phyloP scores from a whole-genome alignment of 2,797 vertebrate species.

The Oryzias dopingdopingensis region DNA sequence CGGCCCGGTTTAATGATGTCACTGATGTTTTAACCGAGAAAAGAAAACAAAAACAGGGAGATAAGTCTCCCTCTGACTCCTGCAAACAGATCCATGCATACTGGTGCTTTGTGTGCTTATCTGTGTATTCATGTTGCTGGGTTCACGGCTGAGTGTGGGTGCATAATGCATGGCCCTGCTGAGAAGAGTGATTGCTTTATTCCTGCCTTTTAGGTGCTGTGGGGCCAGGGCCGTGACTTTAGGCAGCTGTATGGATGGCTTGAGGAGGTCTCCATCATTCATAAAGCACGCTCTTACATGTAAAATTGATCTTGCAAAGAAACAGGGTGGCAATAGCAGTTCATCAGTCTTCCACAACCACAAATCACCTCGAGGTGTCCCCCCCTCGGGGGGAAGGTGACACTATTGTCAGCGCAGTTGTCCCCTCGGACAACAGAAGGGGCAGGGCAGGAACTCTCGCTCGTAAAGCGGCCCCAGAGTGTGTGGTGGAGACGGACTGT shows the following conservation, averaged over 20 bases:
- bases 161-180: conserved; percentile 67
- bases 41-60: neutral
- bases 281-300: conserved; percentile 77
- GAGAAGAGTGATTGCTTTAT: conserved; percentile 78
- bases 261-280: conserved; percentile 80
- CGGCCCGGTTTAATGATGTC: conserved; percentile 8
- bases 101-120: conserved; percentile 40
- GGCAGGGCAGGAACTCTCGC: conserved; percentile 52
- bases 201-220: conserved; percentile 70
- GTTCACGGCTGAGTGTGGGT: conserved; percentile 56
- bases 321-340: conserved; percentile 77
- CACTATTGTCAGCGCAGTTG: conserved; percentile 66
- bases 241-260: conserved; percentile 79
- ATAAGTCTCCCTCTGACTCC: conserved; percentile 13
- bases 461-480: conserved; percentile 46
- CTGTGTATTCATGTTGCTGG: conserved; percentile 64
- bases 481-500: conserved; percentile 2
- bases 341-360: conserved; percentile 76
- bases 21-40: conserved; percentile 7
- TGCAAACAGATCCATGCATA: conserved; percentile 15
- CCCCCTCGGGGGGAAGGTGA: conserved; percentile 61
- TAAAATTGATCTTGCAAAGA: conserved; percentile 79
- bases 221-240: conserved; percentile 70
- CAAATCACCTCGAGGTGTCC: conserved; percentile 72
- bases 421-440: conserved; percentile 67